Conservation (phyloP, 2,797 vertebrate genomes). For the Liasis olivaceus region DNA sequence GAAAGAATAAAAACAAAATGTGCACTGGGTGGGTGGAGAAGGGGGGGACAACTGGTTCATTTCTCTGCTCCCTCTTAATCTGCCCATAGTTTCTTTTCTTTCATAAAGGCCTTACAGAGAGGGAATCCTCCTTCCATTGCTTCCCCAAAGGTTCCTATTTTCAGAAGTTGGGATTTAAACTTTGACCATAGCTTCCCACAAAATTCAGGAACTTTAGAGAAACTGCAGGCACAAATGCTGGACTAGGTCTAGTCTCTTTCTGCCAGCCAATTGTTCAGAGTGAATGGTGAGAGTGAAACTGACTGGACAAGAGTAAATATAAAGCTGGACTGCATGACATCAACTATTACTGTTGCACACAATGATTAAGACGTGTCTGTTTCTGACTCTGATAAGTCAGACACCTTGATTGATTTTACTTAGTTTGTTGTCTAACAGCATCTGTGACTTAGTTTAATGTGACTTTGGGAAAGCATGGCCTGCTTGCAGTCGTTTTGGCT, state of each 20-base stretch:
- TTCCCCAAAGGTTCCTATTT: not conserved
- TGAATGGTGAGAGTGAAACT: not conserved
- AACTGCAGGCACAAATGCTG: not conserved
- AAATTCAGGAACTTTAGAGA: not conserved
- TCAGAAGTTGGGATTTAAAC: not conserved
- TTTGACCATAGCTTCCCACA: not conserved
- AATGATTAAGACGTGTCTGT: not conserved
- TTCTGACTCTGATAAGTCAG: not conserved
- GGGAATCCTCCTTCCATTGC: not conserved
- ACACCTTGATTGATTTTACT: not conserved
- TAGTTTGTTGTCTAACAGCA: not conserved
- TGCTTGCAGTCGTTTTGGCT: not conserved
- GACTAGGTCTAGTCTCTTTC: not conserved
- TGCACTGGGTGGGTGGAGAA: too few species aligned
- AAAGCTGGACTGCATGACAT: not conserved
- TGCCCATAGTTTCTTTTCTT: not conserved
- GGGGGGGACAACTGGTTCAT: not conserved
- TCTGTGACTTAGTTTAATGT: not conserved
- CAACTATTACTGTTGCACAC: not conserved
- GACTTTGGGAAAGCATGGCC: not conserved
- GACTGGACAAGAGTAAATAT: not conserved
- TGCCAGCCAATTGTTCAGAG: not conserved
- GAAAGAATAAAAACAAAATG: not conserved
- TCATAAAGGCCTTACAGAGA: not conserved
- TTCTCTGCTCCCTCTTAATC: not conserved